These are phyloP conservation scores for Ectropis crepuscularia DNA, from an alignment of 2,888 invertebrate species.

Conservation along the genomic window DNA sequence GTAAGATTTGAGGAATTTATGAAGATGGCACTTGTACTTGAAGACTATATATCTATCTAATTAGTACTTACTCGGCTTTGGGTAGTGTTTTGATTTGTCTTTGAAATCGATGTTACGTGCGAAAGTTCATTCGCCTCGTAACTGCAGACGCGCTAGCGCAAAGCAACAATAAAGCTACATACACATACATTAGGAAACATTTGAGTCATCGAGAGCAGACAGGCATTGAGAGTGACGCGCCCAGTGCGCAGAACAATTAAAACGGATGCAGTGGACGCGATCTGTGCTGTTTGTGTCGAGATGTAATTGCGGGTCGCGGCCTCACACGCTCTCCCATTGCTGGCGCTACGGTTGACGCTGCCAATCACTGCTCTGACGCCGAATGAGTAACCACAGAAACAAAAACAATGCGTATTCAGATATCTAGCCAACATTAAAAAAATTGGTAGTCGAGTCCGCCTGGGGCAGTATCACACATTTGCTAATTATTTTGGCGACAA, in stretches of 20 bases:
- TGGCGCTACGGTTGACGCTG: constrained; percentile 36
- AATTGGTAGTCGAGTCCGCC: too few relatives aligned
- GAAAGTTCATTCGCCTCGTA: constrained; percentile 16
- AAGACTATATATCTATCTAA: too few relatives aligned
- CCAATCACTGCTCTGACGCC: constrained; percentile 23
- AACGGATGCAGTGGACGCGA: constrained; percentile 58
- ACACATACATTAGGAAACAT: constrained; percentile 25
- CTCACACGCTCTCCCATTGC: constrained; percentile 64
- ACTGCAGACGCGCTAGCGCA: constrained; percentile 17
- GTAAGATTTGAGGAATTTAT: too few relatives aligned
- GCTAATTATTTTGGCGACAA: too few relatives aligned
- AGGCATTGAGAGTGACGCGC: constrained; percentile 56
- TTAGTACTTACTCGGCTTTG: too few relatives aligned
- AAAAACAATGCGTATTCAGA: not conserved
- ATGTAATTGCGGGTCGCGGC: constrained; percentile 75
- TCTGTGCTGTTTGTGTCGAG: constrained; percentile 76
- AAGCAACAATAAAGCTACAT: constrained; percentile 17
- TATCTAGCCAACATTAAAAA: too few relatives aligned
- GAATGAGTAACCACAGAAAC: constrained; percentile 14
- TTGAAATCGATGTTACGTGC: not conserved
- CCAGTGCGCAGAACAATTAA: constrained; percentile 70
- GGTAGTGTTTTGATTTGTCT: too few relatives aligned
- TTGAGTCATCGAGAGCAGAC: constrained; percentile 43
- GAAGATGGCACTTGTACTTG: too few relatives aligned
- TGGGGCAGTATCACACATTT: too few relatives aligned